Percentiles rank a stretch among this genome's conserved stretches.
These are phyloP conservation scores for Eumerus sabulonum DNA, from an alignment of 2,888 invertebrate species.

Conservation along the genomic window DNA sequence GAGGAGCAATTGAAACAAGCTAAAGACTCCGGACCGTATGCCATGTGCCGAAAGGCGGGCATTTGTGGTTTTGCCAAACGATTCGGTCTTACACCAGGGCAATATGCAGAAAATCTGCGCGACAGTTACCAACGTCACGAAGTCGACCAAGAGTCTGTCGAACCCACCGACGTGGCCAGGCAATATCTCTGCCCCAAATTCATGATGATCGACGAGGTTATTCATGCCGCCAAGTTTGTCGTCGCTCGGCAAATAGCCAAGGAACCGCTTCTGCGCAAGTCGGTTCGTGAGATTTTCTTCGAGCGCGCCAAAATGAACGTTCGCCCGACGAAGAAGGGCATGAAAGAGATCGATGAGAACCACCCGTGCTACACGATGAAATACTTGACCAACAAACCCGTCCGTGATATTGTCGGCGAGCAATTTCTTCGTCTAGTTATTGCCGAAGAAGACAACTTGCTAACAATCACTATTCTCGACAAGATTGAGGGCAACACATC, in stretches of 20 bases:
- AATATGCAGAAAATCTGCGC: conserved; percentile 97
- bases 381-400: conserved; percentile 95
- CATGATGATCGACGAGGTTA: conserved; percentile 87
- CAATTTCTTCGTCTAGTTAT: conserved; percentile 91
- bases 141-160: conserved; percentile 93
- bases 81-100: conserved; percentile 95
- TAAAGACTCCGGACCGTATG: conserved; percentile 92
- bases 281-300: conserved; percentile 91
- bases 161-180: conserved; percentile 89
- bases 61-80: conserved; percentile 91
- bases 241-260: conserved; percentile 95
- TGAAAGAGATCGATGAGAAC: conserved; percentile 97
- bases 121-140: conserved; percentile 97
- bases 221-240: conserved; percentile 95
- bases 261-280: conserved; percentile 92
- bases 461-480: conserved; percentile 87
- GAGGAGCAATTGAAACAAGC: conserved; percentile 90
- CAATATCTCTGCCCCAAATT: conserved; percentile 86
- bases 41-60: conserved; percentile 91
- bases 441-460: conserved; percentile 89
- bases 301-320: conserved; percentile 92
- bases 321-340: conserved; percentile 92
- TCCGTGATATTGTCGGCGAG: conserved; percentile 91
- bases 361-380: conserved; percentile 93
- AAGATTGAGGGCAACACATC: conserved; percentile 89